Base-by-base conservation (phyloP, 1,140 invertebrate species). In the Danaus plexippus region DNA sequence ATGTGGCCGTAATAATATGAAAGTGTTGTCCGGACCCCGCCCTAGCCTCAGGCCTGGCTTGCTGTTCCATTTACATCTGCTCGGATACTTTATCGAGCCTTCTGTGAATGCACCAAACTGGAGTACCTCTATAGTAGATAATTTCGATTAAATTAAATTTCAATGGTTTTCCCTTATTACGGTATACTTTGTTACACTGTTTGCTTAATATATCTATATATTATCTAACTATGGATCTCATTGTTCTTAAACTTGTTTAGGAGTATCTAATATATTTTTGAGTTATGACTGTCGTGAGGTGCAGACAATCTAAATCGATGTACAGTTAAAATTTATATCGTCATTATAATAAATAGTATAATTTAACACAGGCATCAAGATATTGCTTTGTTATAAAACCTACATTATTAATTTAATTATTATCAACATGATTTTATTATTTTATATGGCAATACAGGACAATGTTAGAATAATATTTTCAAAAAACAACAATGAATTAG, bases 1-100 rank as follows among this genome's bases (percentile, higher is more conserved):
- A 77, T 83, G 79, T 74, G 79, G 71, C 69, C 75, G 77, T 83
- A 85, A 84, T 85, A 85, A 85, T 82, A 84, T 85, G 82, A 85
- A 85, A 85, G 82, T 85, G 82, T 85, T 83, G 80, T 83, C 64
- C 77, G 79, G 69, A 76, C 82, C 82, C 80, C 78, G 77, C 82
- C 82, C 74, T 80, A 78, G 78, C 82, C 80, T 80, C 77, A 73
- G 73, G 79, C 74, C 49, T 47, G 59, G 71, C 76, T 71, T 67
- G 67, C 62, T 75, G 81, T 73, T 82, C 82, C 77, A 85, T 83
- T 85, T 85, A 83, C 82, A 85, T 85, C 82, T 83, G 82, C 80
- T 85, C 74, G 64, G 69, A 70, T 82, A 82, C 68, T 83, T 82
- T 83, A 85, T 83, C 80, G 77, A 80, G 78, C 79, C 75, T 82